Base-by-base conservation (phyloP, 2,797 vertebrate species). In the Hydrolagus colliei region DNA sequence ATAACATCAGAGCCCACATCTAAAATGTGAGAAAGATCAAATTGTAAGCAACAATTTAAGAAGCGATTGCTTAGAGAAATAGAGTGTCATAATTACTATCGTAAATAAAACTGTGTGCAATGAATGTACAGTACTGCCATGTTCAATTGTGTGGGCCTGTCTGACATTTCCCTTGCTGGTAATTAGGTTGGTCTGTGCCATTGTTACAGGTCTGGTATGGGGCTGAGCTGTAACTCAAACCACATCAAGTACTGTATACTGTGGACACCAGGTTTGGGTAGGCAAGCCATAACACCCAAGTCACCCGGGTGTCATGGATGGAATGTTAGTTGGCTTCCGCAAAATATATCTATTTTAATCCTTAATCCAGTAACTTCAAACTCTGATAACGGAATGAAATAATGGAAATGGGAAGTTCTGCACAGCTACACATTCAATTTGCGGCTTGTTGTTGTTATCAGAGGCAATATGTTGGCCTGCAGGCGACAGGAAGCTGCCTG, bases 221-320 rank as follows among this genome's bases (percentile, higher is more conserved):
- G 16, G 62, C 18, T 82, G 63, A 82, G 13, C 22, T 82, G 79
- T 35, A 82, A 82, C 27, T 16, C 27, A 82, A 68, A 41, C 63
- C 13, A 16, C 11, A 63, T 27, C 14, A 4, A 67, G 2, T 18
- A 27, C 27, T 27, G 27, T 27, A 67, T 27, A 82, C 7, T 67
- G 8, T 67, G 22, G 78, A 11, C 41, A 80, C n/a, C 4, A 32
- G 22, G 63, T 68, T 82, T 82, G 63, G 14, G 67, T 9, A 35
- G 63, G 41, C 4, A 32, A 68, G 22, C 16, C 35, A 20, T 35
- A 18, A 82, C 65, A 27, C 9, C 16, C 22, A 22, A 9, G 22
- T 22, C 12, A 35, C 20, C 41, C 10, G 10, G 20, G 41, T 41
- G 35, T 59, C 41, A 59, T 35, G 35, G 77, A 79, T 35, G 63